Base-by-base conservation (phyloP, 1,140 invertebrate genomes). In the Cherax destructor region DNA sequence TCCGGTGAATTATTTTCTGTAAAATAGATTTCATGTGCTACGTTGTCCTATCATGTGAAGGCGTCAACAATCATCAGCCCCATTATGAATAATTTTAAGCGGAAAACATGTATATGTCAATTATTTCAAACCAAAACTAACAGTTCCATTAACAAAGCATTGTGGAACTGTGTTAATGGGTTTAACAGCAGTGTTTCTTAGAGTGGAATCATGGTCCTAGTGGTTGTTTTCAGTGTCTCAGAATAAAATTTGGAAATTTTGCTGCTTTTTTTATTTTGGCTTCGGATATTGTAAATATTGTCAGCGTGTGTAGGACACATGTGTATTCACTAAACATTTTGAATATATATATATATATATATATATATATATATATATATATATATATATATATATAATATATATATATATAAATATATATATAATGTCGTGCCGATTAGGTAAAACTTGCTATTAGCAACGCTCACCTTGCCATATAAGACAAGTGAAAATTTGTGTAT, bases 1-100 rank as follows among this genome's bases (percentile, higher is more conserved):
- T 69, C 59, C 81, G 69, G 59, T 83, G 81, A 69, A 69, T 18
- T 83, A 74, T 74, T 74, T 74, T 74, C 21, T 83, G 81, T 83
- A 83, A 83, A 41, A 69, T 61, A 30, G 30, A 47, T n/a, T 61
- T 7, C 11, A 9, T 69, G 81, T 83, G 47, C 11, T 83, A 47
- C 30, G 49, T 24, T 52, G 16, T 69, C 65, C 11, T 56, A 41
- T 41, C 41, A 10, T 69, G 81, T 83, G 59, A 83, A 52, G 61
- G 80, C 80, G 52, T 61, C 16, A 56, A 83, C 80, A 61, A 83
- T 61, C 52, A 61, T 21, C 30, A 16, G 30, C 61, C 80, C 6
- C 6, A 7, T 61, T 61, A 30, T 83, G 52, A 61, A 24, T 83
- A 83, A n/a, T 59, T 80, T 83, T 52, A 83, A 49, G 61, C 16